Percentiles rank a stretch among this genome's conserved stretches.
These are phyloP conservation scores for Brachionus plicatilis DNA, from an alignment of 1,140 invertebrate species.

Conservation along the genomic window DNA sequence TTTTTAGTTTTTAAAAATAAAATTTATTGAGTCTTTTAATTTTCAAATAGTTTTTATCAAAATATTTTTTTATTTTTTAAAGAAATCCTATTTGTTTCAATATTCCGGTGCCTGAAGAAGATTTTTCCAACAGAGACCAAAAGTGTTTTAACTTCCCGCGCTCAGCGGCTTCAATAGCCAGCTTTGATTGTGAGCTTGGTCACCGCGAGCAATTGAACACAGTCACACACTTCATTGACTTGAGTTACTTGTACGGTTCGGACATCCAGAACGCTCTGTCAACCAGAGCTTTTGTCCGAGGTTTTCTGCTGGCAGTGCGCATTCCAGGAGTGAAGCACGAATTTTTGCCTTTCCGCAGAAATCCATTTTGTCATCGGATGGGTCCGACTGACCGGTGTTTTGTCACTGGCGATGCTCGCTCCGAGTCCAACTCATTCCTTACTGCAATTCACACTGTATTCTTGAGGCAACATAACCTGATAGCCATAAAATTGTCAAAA, in stretches of 20 bases:
- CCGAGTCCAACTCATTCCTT: constrained; percentile 80
- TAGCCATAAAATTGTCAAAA: constrained; percentile 42
- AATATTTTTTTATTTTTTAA: background rate
- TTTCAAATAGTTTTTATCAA: background rate
- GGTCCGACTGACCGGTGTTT: background rate
- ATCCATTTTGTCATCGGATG: background rate
- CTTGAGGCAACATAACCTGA: constrained; percentile 45
- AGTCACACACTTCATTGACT: background rate
- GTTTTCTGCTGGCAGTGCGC: background rate
- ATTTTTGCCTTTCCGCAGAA: background rate
- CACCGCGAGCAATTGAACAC: constrained; percentile 6
- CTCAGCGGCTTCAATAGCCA: background rate
- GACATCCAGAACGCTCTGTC: background rate
- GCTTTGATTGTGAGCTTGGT: constrained; percentile 29
- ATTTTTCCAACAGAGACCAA: background rate
- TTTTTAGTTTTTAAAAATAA: background rate
- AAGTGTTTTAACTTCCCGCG: constrained; percentile 27
- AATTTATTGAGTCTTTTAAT: background rate
- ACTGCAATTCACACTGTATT: constrained; percentile 80
- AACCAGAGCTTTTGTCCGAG: background rate
- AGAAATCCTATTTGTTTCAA: constrained; percentile 10
- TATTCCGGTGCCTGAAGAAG: background rate
- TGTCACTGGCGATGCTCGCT: constrained; percentile 67
- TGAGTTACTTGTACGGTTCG: constrained; percentile 51
- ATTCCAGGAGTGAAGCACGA: background rate